Conservation (phyloP, 2,797 vertebrate genomes). For the Macrochelys suwanniensis region DNA sequence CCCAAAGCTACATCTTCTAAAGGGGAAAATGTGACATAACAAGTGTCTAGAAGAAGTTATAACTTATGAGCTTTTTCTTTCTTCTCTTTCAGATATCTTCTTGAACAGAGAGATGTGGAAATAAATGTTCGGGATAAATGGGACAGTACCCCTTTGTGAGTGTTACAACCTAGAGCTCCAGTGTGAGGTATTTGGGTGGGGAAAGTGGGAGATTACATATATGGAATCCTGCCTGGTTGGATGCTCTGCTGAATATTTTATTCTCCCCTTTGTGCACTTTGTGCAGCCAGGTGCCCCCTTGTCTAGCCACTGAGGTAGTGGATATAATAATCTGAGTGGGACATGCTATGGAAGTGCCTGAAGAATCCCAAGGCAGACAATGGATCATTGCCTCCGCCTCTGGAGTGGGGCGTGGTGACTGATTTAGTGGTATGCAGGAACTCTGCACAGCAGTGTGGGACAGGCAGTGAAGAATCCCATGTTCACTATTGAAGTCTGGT, state of each 20-base stretch:
- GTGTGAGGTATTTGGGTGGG: fast-evolving
- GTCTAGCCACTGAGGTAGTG: fast-evolving
- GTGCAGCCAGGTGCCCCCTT: background rate
- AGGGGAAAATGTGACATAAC: background rate
- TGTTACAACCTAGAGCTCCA: slow-evolving; percentile 31
- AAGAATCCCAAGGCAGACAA: background rate
- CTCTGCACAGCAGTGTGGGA: background rate
- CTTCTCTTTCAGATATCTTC: slow-evolving; percentile 88
- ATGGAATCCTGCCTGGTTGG: slow-evolving; percentile 23
- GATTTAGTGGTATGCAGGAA: background rate
- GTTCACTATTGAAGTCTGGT: background rate
- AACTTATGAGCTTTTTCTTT: slow-evolving; percentile 8
- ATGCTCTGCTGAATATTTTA: background rate
- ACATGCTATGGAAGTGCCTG: background rate
- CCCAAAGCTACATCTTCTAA: background rate
- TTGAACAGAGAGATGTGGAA: slow-evolving; percentile 96
- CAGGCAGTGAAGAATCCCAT: background rate
- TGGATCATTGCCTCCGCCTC: background rate
- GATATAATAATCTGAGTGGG: background rate
- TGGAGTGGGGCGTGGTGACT: too few relatives aligned
- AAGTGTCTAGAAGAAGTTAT: background rate
- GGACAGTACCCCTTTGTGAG: slow-evolving; percentile 98
- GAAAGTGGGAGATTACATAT: background rate
- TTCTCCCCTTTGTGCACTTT: background rate
- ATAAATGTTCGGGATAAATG: slow-evolving; percentile 97